These are phyloP conservation scores for Drosophila virilis DNA, from an alignment of 1,140 invertebrate species.

Conservation along the genomic window DNA sequence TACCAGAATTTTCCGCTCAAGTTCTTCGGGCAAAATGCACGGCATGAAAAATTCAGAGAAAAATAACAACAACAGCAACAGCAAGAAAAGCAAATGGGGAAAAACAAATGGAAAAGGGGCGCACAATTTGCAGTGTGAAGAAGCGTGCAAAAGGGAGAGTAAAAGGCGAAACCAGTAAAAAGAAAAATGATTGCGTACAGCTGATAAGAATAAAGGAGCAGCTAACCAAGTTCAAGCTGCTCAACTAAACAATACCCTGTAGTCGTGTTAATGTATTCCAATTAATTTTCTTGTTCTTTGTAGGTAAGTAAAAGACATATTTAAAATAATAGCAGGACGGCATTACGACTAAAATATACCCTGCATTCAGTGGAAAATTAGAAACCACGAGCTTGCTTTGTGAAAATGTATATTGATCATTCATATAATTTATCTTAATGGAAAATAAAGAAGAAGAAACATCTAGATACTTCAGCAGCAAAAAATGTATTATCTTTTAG, in stretches of 20 bases:
- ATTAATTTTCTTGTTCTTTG: background rate
- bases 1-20: constrained; percentile 46
- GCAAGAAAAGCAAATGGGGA: constrained; percentile 8
- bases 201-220: constrained; percentile 55
- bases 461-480: no score
- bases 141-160: constrained; percentile 4
- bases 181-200: constrained; percentile 38
- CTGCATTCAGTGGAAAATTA: no score
- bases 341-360: no score
- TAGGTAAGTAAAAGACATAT: no score
- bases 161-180: constrained; percentile 6
- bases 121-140: constrained; percentile 17
- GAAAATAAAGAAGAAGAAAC: no score
- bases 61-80: constrained; percentile 29
- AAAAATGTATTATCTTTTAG: no score
- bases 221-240: background rate
- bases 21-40: constrained; percentile 38
- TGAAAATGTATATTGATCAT: no score
- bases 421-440: no score
- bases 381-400: no score
- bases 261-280: background rate
- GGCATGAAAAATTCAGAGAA: constrained; percentile 58
- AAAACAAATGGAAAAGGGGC: constrained; percentile 33
- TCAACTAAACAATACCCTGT: background rate
- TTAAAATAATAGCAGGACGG: no score